Conservation (phyloP, 2,113 vertebrate species). For the Apteryx mantelli region DNA sequence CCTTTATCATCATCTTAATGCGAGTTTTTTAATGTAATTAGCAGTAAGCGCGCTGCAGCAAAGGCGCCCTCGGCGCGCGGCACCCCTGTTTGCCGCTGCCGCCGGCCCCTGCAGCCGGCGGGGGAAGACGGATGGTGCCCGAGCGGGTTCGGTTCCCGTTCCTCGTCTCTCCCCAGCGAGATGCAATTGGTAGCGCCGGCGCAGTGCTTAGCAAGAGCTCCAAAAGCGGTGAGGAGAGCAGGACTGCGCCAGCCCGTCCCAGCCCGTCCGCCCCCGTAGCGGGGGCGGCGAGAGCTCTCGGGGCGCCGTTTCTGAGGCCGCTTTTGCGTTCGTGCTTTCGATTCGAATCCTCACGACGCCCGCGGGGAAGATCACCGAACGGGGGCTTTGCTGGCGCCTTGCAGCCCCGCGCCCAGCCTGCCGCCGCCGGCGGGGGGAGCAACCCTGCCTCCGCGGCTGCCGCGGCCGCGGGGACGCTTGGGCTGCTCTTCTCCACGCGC, state of each 20-base stretch:
- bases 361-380: background rate
- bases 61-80: background rate
- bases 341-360: background rate
- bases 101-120: background rate
- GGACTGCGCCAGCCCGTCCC: background rate
- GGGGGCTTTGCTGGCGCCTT: accelerated
- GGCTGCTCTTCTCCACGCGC: background rate
- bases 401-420: too few species aligned
- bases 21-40: background rate
- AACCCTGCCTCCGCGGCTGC: too few species aligned
- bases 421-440: too few species aligned
- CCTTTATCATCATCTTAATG: background rate
- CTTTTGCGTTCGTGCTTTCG: background rate
- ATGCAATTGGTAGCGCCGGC: background rate
- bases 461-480: too few species aligned
- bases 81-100: background rate
- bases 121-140: background rate
- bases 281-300: background rate
- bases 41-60: background rate
- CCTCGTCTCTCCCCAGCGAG: background rate
- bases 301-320: background rate
- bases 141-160: accelerated
- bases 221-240: background rate
- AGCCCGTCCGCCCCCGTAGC: background rate
- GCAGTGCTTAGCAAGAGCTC: background rate